Evolutionary conservation across 1,140 invertebrate genomes (phyloP), one percentile per base, ranked within the genome.

Genomic region (Sycophaga agraensis): DNA sequence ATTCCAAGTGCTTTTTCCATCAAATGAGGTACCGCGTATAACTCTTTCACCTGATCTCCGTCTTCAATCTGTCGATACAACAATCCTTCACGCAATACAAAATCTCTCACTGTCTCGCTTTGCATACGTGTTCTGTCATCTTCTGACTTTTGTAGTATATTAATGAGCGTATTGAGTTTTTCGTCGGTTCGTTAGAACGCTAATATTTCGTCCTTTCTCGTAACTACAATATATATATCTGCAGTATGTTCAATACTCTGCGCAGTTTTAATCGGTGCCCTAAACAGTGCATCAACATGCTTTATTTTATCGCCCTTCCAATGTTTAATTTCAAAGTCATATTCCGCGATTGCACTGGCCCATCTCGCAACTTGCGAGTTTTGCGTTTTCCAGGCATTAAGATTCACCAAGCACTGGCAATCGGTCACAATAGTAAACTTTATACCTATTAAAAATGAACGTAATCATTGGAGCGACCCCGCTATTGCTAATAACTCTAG

Each of bases 71-170:
- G 35, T 58, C 48, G 48, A 11, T 31, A 46, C 14, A 58, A 42
- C 11, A 63, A 45, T 16, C 49, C 61, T n/a, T 58, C 54, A 16
- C 19, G 22, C 35, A 63, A 26, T 26, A 53, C 24, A 42, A 34
- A 63, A 17, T 58, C 22, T 42, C 42, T 55, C 4, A 48, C 14
- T 48, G 11, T 14, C 16, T 3, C 14, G 2, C n/a, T 26, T 55
- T 28, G 0, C 14, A 3, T 24, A 28, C 28, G 12, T 39, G 6
- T 26, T 28, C n/a, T 16, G 1, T 11, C 4, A 1, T 26, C n/a
- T 55, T 28, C 8, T 42, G 14, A 5, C n/a, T 39, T 53, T 12
- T n/a, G n/a, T n/a, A 55, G 26, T 16, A 55, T 39, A 6, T 40
- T 26, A 9, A 55, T 28, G n/a, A 42, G 11, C 1, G 4, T 1